Conservation (phyloP, 2,888 invertebrate genomes). For the Prostheceraeus crozeri region DNA sequence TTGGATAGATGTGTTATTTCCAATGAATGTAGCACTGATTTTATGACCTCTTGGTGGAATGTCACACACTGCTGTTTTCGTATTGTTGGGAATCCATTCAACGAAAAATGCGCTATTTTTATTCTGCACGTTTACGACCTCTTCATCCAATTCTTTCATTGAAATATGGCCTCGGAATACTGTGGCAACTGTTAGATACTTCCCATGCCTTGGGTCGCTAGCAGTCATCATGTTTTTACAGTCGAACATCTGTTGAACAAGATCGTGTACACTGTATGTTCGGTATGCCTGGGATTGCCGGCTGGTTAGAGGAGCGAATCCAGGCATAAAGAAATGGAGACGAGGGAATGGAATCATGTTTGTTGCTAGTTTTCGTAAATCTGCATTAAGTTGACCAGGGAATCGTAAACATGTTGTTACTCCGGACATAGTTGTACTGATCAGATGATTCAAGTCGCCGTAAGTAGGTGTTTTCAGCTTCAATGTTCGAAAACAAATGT, state of each 20-base stretch:
- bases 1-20: conserved; percentile 42
- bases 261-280: conserved; percentile 29
- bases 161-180: conserved; percentile 35
- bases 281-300: conserved; percentile 30
- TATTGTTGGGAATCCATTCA: conserved; percentile 83
- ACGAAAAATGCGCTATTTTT: conserved; percentile 76
- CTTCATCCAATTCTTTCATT: conserved; percentile 59
- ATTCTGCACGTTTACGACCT: conserved; percentile 84
- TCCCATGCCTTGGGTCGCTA: conserved; percentile 36
- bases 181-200: conserved; percentile 35
- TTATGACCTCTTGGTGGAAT: conserved; percentile 77
- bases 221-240: conserved; percentile 37
- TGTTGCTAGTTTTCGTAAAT: conserved; percentile 38
- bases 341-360: conserved; percentile 39
- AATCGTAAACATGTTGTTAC: conserved; percentile 36
- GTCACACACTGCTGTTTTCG: conserved; percentile 76
- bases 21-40: conserved; percentile 79
- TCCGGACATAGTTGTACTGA: conserved; percentile 39
- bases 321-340: conserved; percentile 39
- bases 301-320: conserved; percentile 38
- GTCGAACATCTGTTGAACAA: conserved; percentile 39
- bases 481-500: conserved; percentile 38
- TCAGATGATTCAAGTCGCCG: conserved; percentile 38
- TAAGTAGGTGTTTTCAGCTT: conserved; percentile 37
- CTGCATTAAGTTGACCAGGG: conserved; percentile 39